phyloP scores from a whole-genome alignment of 2,113 vertebrate species.

The Ceratotherium simum region DNA sequence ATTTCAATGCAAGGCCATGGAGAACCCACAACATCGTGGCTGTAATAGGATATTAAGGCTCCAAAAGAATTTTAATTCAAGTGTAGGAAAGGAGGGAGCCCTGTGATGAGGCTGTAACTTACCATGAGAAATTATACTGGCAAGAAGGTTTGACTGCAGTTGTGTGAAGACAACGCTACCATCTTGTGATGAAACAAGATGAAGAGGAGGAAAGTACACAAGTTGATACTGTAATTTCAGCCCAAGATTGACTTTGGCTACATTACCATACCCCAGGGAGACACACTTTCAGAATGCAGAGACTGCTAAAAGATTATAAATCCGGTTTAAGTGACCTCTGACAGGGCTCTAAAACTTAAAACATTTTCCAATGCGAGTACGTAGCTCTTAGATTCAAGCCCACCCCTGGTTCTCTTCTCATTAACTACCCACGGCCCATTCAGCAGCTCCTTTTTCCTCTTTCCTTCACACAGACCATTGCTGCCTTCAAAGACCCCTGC shows the following conservation, averaged over 20 bases:
- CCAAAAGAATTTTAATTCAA: slow-evolving; percentile 65
- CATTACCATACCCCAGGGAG: not conserved
- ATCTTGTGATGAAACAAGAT: slow-evolving; percentile 20
- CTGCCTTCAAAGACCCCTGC: not conserved
- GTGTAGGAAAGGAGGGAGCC: not conserved
- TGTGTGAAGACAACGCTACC: slow-evolving; percentile 8
- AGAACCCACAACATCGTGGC: not conserved
- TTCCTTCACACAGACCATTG: not conserved
- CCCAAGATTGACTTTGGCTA: not conserved
- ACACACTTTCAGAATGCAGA: not conserved
- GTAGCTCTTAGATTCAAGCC: not conserved
- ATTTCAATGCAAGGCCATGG: slow-evolving; percentile 60
- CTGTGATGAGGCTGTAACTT: not conserved
- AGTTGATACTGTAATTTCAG: accelerated
- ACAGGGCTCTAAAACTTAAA: not conserved
- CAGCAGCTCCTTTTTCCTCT: not conserved
- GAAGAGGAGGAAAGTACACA: accelerated
- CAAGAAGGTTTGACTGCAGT: not conserved
- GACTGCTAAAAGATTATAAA: not conserved
- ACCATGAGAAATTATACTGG: not conserved
- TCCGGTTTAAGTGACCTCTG: not conserved
- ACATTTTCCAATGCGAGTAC: not conserved
- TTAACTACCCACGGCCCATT: not conserved
- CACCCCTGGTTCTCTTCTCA: not conserved
- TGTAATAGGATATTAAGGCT: slow-evolving; percentile 51